Evolutionary conservation across 1,140 invertebrate species (phyloP), one percentile per base, ranked within the genome.

Genomic region (Scaptomyza montana): DNA sequence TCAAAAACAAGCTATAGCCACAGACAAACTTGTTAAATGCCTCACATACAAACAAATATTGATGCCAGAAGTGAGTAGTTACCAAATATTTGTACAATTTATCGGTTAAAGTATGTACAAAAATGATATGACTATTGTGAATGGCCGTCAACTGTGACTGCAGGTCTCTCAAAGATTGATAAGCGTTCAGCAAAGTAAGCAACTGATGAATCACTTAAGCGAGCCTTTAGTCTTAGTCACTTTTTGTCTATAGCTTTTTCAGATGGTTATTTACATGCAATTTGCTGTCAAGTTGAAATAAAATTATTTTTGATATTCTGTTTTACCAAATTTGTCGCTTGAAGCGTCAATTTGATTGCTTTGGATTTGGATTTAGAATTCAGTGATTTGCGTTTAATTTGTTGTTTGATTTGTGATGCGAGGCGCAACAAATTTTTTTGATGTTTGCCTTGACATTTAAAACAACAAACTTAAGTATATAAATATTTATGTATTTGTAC

Each of bases 21-120:
- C 54, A 73, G 45, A 6, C 30, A 2, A 16, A 16, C 16, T 16
- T 16, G 16, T 16, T 16, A 16, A 16, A 16, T 16, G 16, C 16
- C 28, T 5, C 28, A 30, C 28, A 30, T 3, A 3, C 28, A 74
- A 5, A 36, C 7, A 36, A 79, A 73, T 84, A 75, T 78, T 78
- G 62, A 82, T 62, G 54, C 49, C 33, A 36, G n/a, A 43, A 51
- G 41, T 64, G 63, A 61, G 51, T 53, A 33, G 13, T 60, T 51
- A 76, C 51, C 63, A 73, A 85, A 85, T 85, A 81, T 85, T 85
- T 85, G 56, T 59, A 75, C 82, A 85, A 76, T 79, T 82, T 82
- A 76, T 41, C 64, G 51, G 60, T 10, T 3, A 1, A 25, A 25
- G 21, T 9, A 30, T n/a, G 9, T 9, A 63, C 21, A 39, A 39